Evolutionary conservation across 2,888 invertebrate genomes (phyloP), one percentile per base, ranked within the genome.

Genomic region (Tholera decimalis): DNA sequence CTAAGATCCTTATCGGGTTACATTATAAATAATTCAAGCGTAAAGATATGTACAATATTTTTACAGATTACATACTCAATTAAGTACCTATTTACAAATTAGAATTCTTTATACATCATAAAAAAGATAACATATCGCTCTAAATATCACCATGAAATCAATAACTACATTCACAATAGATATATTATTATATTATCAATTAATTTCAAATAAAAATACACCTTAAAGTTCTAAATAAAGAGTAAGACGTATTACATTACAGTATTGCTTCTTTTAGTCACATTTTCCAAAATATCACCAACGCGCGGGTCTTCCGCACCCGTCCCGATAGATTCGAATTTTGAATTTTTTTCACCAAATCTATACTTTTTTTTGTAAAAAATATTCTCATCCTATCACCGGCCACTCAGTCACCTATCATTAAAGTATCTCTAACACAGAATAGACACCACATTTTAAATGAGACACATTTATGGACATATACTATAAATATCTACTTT

Each of bases 191-290:
- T 91, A 90, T 86, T 79, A 79, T 89, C 86, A 87, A 87, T 88
- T 89, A 88, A 87, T 89, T 76, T 88, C 86, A 91, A 93, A 93
- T 83, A 79, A 92, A 92, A 91, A 87, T 93, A 93, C 91, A 93
- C 88, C 93, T 93, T 95, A 94, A 77, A 85, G 85, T 90, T 88
- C 89, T 93, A 94, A 93, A 93, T 93, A 93, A 93, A 93, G 92
- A 93, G 89, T 96, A 96, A 96, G 96, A 96, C 96, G 93, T 94
- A 95, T 95, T 94, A 96, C 96, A 96, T 96, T 97, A 97, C 96
- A 96, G 97, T 97, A 97, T 97, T 97, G 97, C 97, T 97, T 97
- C 96, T 96, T 96, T 97, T 95, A 96, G 96, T 97, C 96, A 97
- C 96, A 96, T 96, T 96, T 96, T 96, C 95, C 92, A 96, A 96